phyloP scores from a whole-genome alignment of 2,113 vertebrate species.

The Sarotherodon lohbergeri region DNA sequence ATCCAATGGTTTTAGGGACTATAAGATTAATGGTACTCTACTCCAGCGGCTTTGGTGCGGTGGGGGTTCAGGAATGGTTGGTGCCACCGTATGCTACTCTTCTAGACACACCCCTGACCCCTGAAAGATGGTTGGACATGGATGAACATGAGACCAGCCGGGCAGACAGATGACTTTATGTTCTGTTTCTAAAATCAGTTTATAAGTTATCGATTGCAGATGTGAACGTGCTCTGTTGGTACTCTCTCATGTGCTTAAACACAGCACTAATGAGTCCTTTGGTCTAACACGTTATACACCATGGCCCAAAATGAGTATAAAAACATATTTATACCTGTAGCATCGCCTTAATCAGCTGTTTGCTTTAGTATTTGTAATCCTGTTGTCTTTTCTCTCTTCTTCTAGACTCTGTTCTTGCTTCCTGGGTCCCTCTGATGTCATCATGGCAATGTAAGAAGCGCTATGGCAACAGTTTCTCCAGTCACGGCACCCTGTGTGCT shows the following conservation, averaged over 20 bases:
- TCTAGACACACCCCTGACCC: neutral
- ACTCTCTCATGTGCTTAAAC: neutral
- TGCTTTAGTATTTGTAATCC: neutral
- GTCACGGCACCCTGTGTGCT: constrained; percentile 83
- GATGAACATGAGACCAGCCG: neutral
- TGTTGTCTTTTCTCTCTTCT: neutral
- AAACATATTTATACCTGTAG: neutral
- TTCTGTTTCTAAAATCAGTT: neutral
- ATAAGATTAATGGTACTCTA: neutral
- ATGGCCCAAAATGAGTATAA: neutral
- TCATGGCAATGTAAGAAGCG: constrained; percentile 79
- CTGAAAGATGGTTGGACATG: neutral
- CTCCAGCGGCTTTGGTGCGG: neutral
- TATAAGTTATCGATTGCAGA: neutral
- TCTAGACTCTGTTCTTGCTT: constrained; percentile 77
- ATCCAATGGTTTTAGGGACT: neutral
- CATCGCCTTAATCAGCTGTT: neutral
- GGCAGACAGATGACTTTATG: neutral
- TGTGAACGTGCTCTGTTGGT: neutral
- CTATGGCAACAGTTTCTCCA: constrained; percentile 81
- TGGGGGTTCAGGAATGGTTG: neutral
- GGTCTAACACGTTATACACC: neutral
- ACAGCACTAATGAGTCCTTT: neutral
- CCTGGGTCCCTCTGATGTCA: constrained; percentile 83
- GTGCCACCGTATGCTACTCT: neutral